Conservation (phyloP, 2,113 vertebrate species). For the Brachyhypopomus occidentalis region DNA sequence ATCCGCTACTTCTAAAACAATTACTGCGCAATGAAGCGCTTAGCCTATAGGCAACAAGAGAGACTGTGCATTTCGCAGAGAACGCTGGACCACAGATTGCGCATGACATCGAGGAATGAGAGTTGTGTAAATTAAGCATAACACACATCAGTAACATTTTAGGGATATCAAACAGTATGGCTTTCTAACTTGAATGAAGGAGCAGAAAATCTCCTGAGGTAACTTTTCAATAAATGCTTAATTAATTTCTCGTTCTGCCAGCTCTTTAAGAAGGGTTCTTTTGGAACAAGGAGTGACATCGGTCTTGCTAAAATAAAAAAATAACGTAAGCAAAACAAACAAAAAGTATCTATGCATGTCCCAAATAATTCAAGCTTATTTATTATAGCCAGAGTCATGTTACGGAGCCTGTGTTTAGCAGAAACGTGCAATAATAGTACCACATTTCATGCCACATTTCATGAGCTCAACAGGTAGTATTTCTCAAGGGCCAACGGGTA, state of each 20-base stretch:
- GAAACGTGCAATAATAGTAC: no score
- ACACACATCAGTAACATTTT: constrained; percentile 25
- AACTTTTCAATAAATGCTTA: not conserved
- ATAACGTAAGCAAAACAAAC: no score
- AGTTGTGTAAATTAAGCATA: not conserved
- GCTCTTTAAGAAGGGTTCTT: constrained; percentile 43
- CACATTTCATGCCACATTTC: no score
- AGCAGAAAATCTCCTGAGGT: not conserved
- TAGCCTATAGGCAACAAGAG: constrained; percentile 2
- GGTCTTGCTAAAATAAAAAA: constrained; percentile 42
- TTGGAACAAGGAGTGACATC: constrained; percentile 38
- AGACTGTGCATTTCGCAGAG: not conserved
- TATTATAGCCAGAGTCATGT: no score
- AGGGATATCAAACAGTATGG: constrained; percentile 10
- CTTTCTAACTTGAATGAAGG: not conserved
- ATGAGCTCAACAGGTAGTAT: no score
- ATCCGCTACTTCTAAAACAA: constrained; percentile 18
- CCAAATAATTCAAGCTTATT: no score
- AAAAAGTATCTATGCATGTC: constrained; percentile 11
- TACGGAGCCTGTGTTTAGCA: no score
- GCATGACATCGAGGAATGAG: not conserved
- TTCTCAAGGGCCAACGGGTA: no score
- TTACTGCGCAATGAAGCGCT: constrained; percentile 13
- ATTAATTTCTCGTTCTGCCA: constrained; percentile 30
- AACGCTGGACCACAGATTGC: not conserved